Evolutionary conservation across 2,888 invertebrate species (phyloP).

Genomic region (Drosophila lacicola): DNA sequence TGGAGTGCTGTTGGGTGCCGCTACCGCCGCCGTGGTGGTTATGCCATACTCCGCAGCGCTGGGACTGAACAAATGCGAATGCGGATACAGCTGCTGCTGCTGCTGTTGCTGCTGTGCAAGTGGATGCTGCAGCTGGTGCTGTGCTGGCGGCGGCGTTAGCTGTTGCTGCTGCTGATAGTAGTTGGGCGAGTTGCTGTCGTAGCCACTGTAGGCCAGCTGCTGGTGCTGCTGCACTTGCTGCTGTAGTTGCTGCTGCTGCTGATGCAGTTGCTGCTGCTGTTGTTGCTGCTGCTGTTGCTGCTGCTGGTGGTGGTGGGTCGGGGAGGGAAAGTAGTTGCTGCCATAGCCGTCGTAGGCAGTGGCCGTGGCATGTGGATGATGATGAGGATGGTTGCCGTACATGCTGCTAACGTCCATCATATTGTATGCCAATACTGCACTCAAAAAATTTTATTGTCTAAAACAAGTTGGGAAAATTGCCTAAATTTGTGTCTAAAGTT

Average conservation of each 20-base stretch:
- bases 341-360: slow-evolving; percentile 81
- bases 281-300: slow-evolving; percentile 64
- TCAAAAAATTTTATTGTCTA: slow-evolving; percentile 40
- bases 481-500: slow-evolving; percentile 21
- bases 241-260: slow-evolving; percentile 63
- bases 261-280: slow-evolving; percentile 56
- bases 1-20: slow-evolving; percentile 76
- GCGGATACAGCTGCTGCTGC: slow-evolving; percentile 79
- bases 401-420: slow-evolving; percentile 86
- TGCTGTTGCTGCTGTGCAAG: slow-evolving; percentile 53
- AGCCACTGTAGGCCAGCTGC: slow-evolving; percentile 74
- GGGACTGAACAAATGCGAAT: slow-evolving; percentile 85
- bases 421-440: slow-evolving; percentile 73
- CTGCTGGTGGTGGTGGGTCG: slow-evolving; percentile 60
- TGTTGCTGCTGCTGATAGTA: slow-evolving; percentile 74
- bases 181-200: slow-evolving; percentile 78
- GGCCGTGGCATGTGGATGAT: slow-evolving; percentile 80
- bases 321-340: slow-evolving; percentile 77
- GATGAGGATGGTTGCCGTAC: slow-evolving; percentile 85
- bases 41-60: slow-evolving; percentile 85
- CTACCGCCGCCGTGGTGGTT: slow-evolving; percentile 74
- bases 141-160: slow-evolving; percentile 71
- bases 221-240: slow-evolving; percentile 62
- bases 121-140: slow-evolving; percentile 60
- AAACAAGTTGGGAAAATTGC: slow-evolving; percentile 30